Evolutionary conservation across 2,113 vertebrate species (phyloP), one percentile per base, ranked within the genome.

Genomic region (Oncorhynchus masou): DNA sequence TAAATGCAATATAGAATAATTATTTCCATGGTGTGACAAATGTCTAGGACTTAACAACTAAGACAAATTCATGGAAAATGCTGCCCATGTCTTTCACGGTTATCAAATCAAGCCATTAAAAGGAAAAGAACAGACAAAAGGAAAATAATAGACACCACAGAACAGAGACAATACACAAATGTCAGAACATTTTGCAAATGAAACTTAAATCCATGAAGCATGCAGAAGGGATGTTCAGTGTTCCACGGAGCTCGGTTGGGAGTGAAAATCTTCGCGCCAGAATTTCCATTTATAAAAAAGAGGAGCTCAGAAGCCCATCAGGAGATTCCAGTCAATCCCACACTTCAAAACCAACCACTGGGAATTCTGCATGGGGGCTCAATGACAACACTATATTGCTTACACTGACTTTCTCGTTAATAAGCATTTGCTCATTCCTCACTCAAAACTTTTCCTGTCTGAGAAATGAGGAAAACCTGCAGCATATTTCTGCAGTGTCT

Each of bases 401-500:
- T 22, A 13, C 29, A 31, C 24, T 68, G 66, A 31, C 25, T 6
- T 68, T 5, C 2, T 34, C 59, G 70, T 60, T 49, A 74, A 7
- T 15, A 12, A 68, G 20, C 74, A 86, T 77, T 74, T 34, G 81
- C 82, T 83, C 81, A 57, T 60, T 57, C 68, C 68, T 81, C 68
- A 74, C 68, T 70, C 81, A 73, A 29, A 39, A 34, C 68, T 68
- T 76, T 71, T 75, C 13, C 16, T 69, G 69, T 15, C 62, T 19
- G 22, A n/a, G 22, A 22, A 64, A n/a, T 22, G 0, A 64, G 79
- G 19, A 68, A 76, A 77, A 72, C 84, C 80, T 20, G 67, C 84
- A 68, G 83, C 83, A 76, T 48, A 74, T 73, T 81, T 84, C 88
- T 85, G 89, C 91, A 90, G 89, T 81, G 84, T 69, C 88, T 83